phyloP scores from a whole-genome alignment of 2,113 vertebrate species.

The Syngnathus typhle region DNA sequence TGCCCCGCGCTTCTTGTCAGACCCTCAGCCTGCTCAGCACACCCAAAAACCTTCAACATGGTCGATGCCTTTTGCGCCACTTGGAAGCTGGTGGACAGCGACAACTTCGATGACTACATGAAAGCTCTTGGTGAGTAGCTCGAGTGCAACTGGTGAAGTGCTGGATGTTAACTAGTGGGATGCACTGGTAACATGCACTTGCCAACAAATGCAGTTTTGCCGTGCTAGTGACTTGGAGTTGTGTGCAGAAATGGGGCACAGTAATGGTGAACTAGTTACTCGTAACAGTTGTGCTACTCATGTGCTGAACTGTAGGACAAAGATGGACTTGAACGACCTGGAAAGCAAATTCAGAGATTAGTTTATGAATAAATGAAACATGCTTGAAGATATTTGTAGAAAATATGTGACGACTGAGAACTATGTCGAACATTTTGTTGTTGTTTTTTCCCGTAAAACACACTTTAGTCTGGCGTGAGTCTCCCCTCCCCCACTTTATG shows the following conservation, averaged over 20 bases:
- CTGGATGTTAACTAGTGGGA: not conserved
- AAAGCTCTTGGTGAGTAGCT: slow-evolving; percentile 81
- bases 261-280: not conserved
- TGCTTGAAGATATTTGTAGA: too few relatives aligned
- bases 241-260: not conserved
- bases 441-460: too few relatives aligned
- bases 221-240: not conserved
- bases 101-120: slow-evolving; percentile 94
- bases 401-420: too few relatives aligned
- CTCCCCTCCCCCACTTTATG: too few relatives aligned
- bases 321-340: too few relatives aligned
- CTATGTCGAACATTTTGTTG: too few relatives aligned
- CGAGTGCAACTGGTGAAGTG: not conserved
- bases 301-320: not conserved
- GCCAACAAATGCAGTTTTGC: not conserved
- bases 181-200: not conserved
- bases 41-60: slow-evolving; percentile 67
- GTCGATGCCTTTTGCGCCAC: slow-evolving; percentile 89
- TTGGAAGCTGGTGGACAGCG: slow-evolving; percentile 88
- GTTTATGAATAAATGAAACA: too few relatives aligned
- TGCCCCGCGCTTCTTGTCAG: not conserved
- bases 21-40: slow-evolving; percentile 23
- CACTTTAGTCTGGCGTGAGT: too few relatives aligned
- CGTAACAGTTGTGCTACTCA: not conserved
- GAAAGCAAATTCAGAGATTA: too few relatives aligned